Percentiles rank a stretch among this genome's conserved stretches.
Evolutionary conservation across 2,888 invertebrate species (phyloP).

Genomic region (Andrena camellia): DNA sequence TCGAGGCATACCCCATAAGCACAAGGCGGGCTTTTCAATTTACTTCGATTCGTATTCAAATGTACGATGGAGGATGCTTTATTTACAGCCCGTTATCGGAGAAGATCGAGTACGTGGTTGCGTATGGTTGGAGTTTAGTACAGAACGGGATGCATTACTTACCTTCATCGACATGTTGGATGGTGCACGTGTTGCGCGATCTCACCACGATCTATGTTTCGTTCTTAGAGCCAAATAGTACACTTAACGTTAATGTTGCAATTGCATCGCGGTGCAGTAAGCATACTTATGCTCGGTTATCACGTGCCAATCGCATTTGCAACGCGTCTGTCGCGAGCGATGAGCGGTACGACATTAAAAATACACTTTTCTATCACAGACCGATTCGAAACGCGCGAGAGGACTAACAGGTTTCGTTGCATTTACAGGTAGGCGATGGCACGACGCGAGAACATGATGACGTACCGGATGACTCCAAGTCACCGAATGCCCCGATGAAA

Average conservation of each 20-base stretch:
- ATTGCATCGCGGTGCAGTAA: conserved; percentile 48
- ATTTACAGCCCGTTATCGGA: conserved; percentile 31
- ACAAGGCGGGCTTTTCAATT: neutral
- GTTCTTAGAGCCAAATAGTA: conserved; percentile 7
- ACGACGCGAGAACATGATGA: conserved; percentile 27
- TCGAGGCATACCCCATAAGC: neutral
- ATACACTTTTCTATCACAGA: conserved; percentile 49
- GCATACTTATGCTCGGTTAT: conserved; percentile 39
- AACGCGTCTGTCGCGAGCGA: conserved; percentile 13
- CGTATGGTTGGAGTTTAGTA: conserved; percentile 14
- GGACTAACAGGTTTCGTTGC: conserved; percentile 25
- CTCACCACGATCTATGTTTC: conserved; percentile 24
- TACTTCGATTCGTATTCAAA: neutral
- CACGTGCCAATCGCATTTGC: conserved; percentile 51
- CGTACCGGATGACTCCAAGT: conserved; percentile 58
- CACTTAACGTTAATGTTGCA: conserved; percentile 52
- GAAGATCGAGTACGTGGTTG: neutral
- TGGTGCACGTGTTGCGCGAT: conserved; percentile 25
- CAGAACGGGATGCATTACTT: conserved; percentile 31
- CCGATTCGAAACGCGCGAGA: conserved; percentile 25
- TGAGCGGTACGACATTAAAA: conserved; percentile 16
- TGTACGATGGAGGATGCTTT: neutral
- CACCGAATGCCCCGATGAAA: conserved; percentile 59
- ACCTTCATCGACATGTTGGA: conserved; percentile 75
- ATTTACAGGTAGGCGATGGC: conserved; percentile 43